Conservation (phyloP, 2,113 vertebrate genomes). For the Rhinoderma darwinii region DNA sequence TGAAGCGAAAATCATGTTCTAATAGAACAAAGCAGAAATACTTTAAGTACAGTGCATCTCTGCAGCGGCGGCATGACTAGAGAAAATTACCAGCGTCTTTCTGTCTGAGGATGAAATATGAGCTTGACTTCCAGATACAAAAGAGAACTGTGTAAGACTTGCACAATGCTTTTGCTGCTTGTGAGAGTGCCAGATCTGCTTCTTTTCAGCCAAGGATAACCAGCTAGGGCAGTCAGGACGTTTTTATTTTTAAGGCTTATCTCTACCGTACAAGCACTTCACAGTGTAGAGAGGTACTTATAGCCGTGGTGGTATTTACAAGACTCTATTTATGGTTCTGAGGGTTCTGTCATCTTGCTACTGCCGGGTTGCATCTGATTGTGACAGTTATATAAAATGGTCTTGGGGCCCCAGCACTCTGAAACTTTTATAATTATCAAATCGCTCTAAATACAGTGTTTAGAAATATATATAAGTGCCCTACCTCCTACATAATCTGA, state of each 20-base stretch:
- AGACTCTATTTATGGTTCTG: too few species aligned
- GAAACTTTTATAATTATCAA: too few species aligned
- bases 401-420: too few species aligned
- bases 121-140: neutral
- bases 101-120: conserved; percentile 15
- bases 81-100: conserved; percentile 27
- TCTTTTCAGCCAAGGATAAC: neutral
- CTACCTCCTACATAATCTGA: too few species aligned
- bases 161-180: neutral
- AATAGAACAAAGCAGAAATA: neutral
- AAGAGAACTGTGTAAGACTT: neutral
- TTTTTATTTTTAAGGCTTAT: too few species aligned
- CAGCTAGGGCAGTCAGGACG: neutral
- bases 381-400: neutral
- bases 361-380: neutral
- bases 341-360: neutral
- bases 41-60: neutral
- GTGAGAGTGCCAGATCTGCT: neutral
- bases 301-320: too few species aligned
- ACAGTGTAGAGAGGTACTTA: too few species aligned
- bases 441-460: too few species aligned
- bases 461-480: too few species aligned
- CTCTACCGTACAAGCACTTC: too few species aligned
- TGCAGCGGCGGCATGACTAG: neutral
- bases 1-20: neutral